These are phyloP conservation scores for Actinemys pallida DNA, from an alignment of 2,113 vertebrate genomes.

Conservation along the genomic window DNA sequence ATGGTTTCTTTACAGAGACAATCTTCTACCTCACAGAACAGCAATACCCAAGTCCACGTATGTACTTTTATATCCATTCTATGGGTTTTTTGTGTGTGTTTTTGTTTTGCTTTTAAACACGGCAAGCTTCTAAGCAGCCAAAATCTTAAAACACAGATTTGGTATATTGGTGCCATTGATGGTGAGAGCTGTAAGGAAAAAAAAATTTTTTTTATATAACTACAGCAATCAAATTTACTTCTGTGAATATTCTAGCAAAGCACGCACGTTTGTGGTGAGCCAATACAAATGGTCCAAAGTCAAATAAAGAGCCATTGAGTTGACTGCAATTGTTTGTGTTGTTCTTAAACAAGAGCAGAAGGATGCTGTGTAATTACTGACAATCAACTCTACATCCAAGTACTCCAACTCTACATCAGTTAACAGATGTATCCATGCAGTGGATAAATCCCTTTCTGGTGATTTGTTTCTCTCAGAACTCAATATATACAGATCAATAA, in stretches of 20 bases:
- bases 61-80: neutral
- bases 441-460: neutral
- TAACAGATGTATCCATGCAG: neutral
- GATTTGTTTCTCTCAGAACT: neutral
- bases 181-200: neutral
- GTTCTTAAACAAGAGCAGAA: neutral
- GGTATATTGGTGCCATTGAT: neutral
- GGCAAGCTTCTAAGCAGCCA: neutral
- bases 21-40: neutral
- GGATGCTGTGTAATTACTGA: neutral
- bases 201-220: neutral
- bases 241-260: neutral
- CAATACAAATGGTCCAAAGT: neutral
- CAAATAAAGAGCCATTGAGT: neutral
- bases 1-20: neutral
- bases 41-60: neutral
- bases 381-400: neutral
- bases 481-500: neutral
- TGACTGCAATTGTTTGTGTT: neutral
- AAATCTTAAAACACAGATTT: neutral
- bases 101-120: neutral
- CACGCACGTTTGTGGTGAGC: neutral
- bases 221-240: neutral
- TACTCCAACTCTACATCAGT: neutral
- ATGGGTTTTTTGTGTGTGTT: neutral